These are phyloP conservation scores for Prosopocoilus inquinatus DNA, from an alignment of 2,888 invertebrate species.

Conservation along the genomic window DNA sequence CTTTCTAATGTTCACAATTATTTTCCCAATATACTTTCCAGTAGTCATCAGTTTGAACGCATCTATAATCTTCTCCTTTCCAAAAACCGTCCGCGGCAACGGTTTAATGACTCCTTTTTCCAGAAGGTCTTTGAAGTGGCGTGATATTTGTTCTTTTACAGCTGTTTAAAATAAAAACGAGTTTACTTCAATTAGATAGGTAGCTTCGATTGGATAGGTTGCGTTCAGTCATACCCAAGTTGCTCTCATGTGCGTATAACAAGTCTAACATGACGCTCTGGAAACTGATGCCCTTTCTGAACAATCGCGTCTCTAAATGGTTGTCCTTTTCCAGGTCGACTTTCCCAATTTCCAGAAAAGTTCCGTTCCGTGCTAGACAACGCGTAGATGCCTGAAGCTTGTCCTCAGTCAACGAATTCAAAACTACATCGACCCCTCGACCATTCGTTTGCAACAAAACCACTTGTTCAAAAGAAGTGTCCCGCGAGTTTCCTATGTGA, in stretches of 20 bases:
- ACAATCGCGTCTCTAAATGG: conserved; percentile 58
- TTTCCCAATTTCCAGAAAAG: conserved; percentile 84
- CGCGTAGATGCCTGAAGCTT: conserved; percentile 72
- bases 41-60: conserved; percentile 65
- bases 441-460: conserved; percentile 78
- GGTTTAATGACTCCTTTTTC: conserved; percentile 68
- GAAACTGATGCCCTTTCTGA: conserved; percentile 54
- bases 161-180: no score
- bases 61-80: conserved; percentile 63
- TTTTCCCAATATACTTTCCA: conserved; percentile 82
- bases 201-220: no score
- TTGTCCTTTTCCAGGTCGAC: conserved; percentile 73
- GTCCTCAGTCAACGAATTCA: conserved; percentile 89
- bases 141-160: no score
- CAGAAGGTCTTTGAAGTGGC: no score
- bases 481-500: conserved; percentile 84
- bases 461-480: conserved; percentile 83
- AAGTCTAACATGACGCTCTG: conserved; percentile 78
- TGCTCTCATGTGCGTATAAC: no score
- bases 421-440: no score
- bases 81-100: conserved; percentile 63
- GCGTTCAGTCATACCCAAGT: no score
- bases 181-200: no score
- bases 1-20: conserved; percentile 47
- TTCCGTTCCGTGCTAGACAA: conserved; percentile 59